Conservation (phyloP, 1,140 invertebrate genomes). For the Nylanderia fulva region DNA sequence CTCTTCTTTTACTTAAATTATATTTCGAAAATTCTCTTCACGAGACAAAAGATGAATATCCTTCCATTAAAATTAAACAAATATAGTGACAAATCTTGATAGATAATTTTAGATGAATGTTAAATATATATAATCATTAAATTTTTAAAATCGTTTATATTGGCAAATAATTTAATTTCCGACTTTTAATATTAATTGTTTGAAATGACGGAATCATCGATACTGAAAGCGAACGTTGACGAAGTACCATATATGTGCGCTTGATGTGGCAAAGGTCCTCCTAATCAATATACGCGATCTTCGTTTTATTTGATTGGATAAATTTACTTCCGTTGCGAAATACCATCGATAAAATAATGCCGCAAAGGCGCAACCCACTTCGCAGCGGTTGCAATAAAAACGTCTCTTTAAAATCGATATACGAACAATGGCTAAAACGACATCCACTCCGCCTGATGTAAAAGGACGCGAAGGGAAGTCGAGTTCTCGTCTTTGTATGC, state of each 20-base stretch:
- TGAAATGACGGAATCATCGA: background rate
- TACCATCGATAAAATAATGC: conserved; percentile 25
- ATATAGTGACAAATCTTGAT: background rate
- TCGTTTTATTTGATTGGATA: background rate
- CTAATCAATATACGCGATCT: conserved; percentile 22
- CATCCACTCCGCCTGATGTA: conserved; percentile 44
- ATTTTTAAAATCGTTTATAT: background rate
- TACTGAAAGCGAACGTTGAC: conserved; percentile 10
- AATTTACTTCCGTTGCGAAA: conserved; percentile 3
- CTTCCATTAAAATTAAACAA: background rate
- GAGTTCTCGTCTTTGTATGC: conserved; percentile 70
- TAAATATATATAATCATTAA: background rate
- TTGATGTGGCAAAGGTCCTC: background rate
- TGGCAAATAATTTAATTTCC: background rate
- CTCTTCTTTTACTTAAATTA: background rate
- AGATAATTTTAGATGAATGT: background rate
- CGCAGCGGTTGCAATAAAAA: conserved; percentile 40
- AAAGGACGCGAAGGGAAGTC: conserved; percentile 5
- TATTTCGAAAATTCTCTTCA: conserved; percentile 4
- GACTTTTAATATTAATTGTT: background rate
- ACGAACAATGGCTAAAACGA: conserved; percentile 57
- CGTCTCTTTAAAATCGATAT: conserved; percentile 64
- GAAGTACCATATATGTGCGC: background rate
- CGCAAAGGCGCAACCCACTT: conserved; percentile 26
- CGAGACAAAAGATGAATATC: conserved; percentile 22